Evolutionary conservation across 2,888 invertebrate species (phyloP), one percentile per base, ranked within the genome.

Genomic region (Clivina fossor): DNA sequence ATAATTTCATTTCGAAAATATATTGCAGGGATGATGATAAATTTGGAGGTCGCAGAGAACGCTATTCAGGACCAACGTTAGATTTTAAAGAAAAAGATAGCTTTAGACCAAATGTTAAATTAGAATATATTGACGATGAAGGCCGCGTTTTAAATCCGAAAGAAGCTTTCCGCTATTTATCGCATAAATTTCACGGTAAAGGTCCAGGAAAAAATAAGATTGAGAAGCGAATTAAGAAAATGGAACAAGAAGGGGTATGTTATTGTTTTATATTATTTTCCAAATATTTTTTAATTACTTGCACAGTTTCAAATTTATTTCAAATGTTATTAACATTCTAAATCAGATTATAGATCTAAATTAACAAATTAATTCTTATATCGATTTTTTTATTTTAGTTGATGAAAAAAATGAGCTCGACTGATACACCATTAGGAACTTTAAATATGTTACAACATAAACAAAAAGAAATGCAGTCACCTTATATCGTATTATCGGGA

Each of bases 151-250:
- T 99, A 58, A 90, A 88, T 67, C 86, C 90, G 54, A 99, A 99
- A 75, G 98, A 99, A 78, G 98, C 99, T 41, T 98, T 97, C 77
- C 81, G 92, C 62, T 93, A 94, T 78, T 80, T 98, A 50, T 95
- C 94, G 18, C 98, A 97, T 75, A 95, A 97, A 77, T 99, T 99
- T 78, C 99, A 99, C 77, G 99, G 99, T 48, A 98, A 99, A 78
- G 96, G 96, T 1, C 96, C 98, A 15, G 98, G 99, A 50, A 99
- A 99, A 75, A 97, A 95, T 78, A 99, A 99, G 77, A 85, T 88
- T 65, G 98, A 99, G 76, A 99, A 99, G 71, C 81, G 97, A 62
- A 84, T 93, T 76, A 94, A 95, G 76, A 96, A 98, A 75, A 80
- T 85, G 61, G 90, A 93, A 67, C 96, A 97, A 72, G 94, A 95